Percentiles rank a stretch among this genome's conserved stretches.
These are phyloP conservation scores for Siniperca knerii DNA, from an alignment of 2,113 vertebrate species.

Conservation along the genomic window DNA sequence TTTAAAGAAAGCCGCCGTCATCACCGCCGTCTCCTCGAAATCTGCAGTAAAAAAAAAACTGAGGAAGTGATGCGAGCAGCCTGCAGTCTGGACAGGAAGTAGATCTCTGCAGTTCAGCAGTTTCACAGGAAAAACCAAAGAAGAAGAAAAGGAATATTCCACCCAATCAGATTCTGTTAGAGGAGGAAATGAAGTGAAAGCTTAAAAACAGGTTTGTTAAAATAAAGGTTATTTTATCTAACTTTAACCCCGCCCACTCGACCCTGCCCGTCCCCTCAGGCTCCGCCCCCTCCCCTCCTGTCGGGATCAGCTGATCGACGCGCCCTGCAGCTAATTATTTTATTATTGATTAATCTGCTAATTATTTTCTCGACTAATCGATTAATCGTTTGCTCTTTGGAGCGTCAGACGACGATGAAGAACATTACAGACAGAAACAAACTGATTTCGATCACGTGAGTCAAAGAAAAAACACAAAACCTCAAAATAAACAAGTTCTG, in stretches of 20 bases:
- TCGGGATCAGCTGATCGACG: neutral
- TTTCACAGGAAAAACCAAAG: neutral
- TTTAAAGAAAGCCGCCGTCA: neutral
- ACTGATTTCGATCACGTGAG: too few relatives aligned
- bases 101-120: slow-evolving; percentile 11
- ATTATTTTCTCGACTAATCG: neutral
- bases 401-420: too few relatives aligned
- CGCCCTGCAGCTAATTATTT: neutral
- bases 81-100: slow-evolving; percentile 36
- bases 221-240: slow-evolving; percentile 37
- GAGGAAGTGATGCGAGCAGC: slow-evolving; percentile 15
- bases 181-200: neutral
- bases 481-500: too few relatives aligned
- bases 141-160: neutral
- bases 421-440: too few relatives aligned
- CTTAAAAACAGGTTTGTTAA: slow-evolving; percentile 10
- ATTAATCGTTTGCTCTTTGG: neutral
- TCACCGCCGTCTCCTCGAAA: too few relatives aligned
- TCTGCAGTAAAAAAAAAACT: neutral
- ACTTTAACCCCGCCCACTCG: neutral
- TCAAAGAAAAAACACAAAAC: too few relatives aligned
- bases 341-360: neutral
- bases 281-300: neutral
- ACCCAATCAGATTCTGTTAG: neutral
- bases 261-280: neutral